Evolutionary conservation across 2,113 vertebrate genomes (phyloP).

Genomic region (Gavia stellata): DNA sequence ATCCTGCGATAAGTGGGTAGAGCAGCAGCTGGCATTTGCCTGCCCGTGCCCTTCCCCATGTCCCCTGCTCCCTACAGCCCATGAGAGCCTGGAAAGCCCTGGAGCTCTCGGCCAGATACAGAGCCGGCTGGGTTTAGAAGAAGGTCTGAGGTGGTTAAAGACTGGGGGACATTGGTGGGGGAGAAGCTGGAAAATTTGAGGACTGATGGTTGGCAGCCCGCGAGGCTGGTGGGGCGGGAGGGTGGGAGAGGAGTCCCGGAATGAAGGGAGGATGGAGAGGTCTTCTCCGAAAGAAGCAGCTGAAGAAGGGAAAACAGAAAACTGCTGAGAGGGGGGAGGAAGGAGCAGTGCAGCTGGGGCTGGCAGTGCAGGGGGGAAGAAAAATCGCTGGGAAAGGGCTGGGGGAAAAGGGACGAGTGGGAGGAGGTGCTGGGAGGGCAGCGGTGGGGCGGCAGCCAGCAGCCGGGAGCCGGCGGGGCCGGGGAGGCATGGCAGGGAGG

Average conservation of each 20-base stretch:
- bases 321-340: not conserved
- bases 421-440: not conserved
- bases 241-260: not conserved
- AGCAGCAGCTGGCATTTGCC: not conserved
- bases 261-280: not conserved
- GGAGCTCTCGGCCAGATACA: not conserved
- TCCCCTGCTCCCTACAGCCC: not conserved
- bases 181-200: not conserved
- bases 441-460: accelerated
- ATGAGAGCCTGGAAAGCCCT: not conserved
- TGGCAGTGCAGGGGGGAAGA: accelerated
- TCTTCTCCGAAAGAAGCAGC: not conserved
- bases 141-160: not conserved
- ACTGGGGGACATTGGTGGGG: too few relatives aligned
- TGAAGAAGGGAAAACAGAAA: not conserved
- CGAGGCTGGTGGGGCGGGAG: not conserved
- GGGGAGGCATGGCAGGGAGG: accelerated
- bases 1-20: not conserved
- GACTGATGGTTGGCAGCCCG: not conserved
- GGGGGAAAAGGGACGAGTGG: not conserved
- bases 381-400: not conserved
- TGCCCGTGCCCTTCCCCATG: accelerated
- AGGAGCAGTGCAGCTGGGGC: not conserved
- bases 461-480: accelerated
- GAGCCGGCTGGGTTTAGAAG: not conserved